Conservation (phyloP, 2,113 vertebrate genomes). For the Salvelinus fontinalis region DNA sequence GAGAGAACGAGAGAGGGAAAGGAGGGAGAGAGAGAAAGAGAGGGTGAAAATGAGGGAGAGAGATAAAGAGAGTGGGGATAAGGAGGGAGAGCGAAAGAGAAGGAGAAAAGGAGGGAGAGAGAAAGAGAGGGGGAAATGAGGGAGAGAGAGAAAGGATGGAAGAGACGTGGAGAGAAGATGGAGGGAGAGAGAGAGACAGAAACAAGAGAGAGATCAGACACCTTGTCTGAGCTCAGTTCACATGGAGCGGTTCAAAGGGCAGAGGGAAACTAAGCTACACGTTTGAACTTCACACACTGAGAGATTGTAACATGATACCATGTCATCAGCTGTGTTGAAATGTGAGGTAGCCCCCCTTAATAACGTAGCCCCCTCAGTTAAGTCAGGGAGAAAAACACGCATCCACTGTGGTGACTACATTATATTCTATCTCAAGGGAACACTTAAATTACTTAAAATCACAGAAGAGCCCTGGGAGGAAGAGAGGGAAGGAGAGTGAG, state of each 20-base stretch:
- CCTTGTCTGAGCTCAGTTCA: background rate
- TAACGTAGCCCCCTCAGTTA: background rate
- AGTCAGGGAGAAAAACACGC: background rate
- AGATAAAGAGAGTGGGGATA: no score
- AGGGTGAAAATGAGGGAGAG: no score
- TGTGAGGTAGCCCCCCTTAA: background rate
- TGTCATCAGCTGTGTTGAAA: constrained; percentile 15
- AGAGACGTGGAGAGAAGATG: no score
- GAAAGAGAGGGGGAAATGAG: constrained; percentile 7
- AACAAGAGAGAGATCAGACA: background rate
- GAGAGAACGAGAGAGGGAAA: no score
- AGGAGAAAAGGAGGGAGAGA: background rate
- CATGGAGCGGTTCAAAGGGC: background rate
- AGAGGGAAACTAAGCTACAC: background rate
- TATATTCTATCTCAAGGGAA: background rate
- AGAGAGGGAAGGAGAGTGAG: background rate
- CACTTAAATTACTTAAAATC: background rate
- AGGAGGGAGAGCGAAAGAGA: constrained; percentile 10
- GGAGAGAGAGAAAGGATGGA: no score
- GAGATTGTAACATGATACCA: constrained; percentile 23
- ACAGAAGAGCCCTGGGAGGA: background rate
- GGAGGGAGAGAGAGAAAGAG: constrained; percentile 1
- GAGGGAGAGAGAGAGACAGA: no score
- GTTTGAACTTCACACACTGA: constrained; percentile 10
- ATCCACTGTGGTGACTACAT: background rate